Evolutionary conservation across 2,888 invertebrate genomes (phyloP).

Genomic region (Cremastobaeus sp.): DNA sequence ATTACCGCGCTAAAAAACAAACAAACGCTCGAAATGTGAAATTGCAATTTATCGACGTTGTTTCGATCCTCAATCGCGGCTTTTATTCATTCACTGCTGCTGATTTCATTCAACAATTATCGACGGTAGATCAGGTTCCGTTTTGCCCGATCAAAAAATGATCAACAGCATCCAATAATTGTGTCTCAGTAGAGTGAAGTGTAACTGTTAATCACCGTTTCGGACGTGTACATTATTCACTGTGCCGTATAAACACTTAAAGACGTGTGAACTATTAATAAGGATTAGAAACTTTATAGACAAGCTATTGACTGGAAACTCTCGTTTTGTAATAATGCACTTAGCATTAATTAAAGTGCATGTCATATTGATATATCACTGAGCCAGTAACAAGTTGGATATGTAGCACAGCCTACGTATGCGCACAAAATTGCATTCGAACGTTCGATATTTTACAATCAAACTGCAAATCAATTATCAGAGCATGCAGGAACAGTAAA

Average conservation of each 20-base stretch:
- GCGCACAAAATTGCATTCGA: conserved; percentile 31
- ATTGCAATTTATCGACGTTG: too few species aligned
- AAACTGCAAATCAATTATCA: conserved; percentile 31
- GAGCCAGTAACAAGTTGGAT: conserved; percentile 35
- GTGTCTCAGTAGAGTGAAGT: background rate
- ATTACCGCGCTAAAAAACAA: too few species aligned
- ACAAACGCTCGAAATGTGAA: too few species aligned
- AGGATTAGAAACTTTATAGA: conserved; percentile 52
- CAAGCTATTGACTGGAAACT: conserved; percentile 51
- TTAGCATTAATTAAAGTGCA: conserved; percentile 56
- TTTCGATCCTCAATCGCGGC: too few species aligned
- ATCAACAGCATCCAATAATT: too few species aligned
- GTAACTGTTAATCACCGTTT: conserved; percentile 2
- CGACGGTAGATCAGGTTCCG: too few species aligned
- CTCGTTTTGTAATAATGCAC: conserved; percentile 57
- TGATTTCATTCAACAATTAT: too few species aligned
- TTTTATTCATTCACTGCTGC: too few species aligned
- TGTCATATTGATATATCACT: conserved; percentile 46
- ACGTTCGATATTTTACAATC: conserved; percentile 39
- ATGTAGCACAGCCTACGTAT: conserved; percentile 27
- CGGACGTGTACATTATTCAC: conserved; percentile 8
- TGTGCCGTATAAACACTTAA: conserved; percentile 3
- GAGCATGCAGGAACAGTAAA: conserved; percentile 10
- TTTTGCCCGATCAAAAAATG: too few species aligned
- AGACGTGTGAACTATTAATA: conserved; percentile 50